Base-by-base conservation (phyloP, 2,888 invertebrate genomes). In the Amphipoea oculea region DNA sequence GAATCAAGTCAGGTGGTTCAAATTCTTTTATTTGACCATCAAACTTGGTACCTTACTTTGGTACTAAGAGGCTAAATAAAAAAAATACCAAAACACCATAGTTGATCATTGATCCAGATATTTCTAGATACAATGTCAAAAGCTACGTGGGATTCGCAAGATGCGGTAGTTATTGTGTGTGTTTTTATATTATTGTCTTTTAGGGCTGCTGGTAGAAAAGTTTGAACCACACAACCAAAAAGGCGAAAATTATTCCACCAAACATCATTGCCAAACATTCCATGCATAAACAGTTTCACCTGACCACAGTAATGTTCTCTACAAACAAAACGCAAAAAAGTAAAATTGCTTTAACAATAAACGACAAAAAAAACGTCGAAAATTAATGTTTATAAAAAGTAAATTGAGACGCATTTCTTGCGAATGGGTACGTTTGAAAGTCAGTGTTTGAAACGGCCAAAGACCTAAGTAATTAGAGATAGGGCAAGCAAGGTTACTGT, bases 351-450 rank as follows among this genome's bases (percentile, higher is more conserved):
- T 51, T 62, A 71, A 79, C 76, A 81, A 69, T 29, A 68, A 73
- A 81, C 72, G 81, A 78, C 0, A 85, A 86, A 87, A 82, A 85
- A 79, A 85, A 79, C 75, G 20, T 23, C 75, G 67, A 82, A 82
- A 84, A 88, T 88, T 77, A 82, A 84, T 89, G 84, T 77, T 73
- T 79, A 92, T 92, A 95, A 95, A 94, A 95, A 94, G 93, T 92
- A 93, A 94, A 94, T 91, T 89, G 94, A 93, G 93, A 95, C 94
- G 93, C 92, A 92, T 94, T 95, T 96, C 95, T 93, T 93, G 92
- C 89, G 91, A 91, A 90, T 90, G 87, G 89, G 95, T 92, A 89
- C 96, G 89, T 95, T 96, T 96, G 95, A 96, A 96, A 95, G 96
- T 96, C 96, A 96, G 92, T 91, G 93, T 92, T 91, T 92, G 91